phyloP scores from a whole-genome alignment of 2,113 vertebrate genomes.

The Rousettus leschenaultii region DNA sequence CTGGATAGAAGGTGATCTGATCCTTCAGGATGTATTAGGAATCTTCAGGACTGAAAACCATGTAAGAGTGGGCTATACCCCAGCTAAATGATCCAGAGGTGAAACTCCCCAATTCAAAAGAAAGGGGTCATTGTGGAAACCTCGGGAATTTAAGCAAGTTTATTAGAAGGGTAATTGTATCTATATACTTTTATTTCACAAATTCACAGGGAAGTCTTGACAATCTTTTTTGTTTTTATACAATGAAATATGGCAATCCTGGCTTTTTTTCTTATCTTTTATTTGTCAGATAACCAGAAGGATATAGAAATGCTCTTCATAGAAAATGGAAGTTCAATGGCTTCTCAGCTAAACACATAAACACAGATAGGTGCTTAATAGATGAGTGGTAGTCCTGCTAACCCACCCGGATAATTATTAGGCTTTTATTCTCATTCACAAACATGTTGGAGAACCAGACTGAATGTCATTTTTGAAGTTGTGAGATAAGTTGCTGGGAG shows the following conservation, averaged over 20 bases:
- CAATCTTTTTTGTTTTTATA: neutral
- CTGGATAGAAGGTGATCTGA: neutral
- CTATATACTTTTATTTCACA: neutral
- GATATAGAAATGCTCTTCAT: neutral
- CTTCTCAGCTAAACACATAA: neutral
- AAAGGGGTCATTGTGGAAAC: neutral
- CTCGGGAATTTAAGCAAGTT: neutral
- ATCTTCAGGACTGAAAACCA: neutral
- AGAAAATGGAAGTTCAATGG: neutral
- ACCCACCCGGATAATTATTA: neutral
- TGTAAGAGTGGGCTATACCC: neutral
- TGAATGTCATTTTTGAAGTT: neutral
- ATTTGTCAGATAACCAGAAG: neutral
- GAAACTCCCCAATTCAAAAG: neutral
- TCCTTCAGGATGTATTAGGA: neutral
- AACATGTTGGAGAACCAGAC: neutral
- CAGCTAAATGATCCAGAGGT: neutral
- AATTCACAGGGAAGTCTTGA: neutral
- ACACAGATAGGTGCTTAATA: neutral
- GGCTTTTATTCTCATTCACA: neutral
- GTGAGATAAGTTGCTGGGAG: neutral
- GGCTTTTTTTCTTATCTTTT: neutral
- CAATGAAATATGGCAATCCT: neutral
- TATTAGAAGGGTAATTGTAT: neutral
- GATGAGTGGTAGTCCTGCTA: neutral